Conservation (phyloP, 2,797 vertebrate genomes). For the Malurus splendens region DNA sequence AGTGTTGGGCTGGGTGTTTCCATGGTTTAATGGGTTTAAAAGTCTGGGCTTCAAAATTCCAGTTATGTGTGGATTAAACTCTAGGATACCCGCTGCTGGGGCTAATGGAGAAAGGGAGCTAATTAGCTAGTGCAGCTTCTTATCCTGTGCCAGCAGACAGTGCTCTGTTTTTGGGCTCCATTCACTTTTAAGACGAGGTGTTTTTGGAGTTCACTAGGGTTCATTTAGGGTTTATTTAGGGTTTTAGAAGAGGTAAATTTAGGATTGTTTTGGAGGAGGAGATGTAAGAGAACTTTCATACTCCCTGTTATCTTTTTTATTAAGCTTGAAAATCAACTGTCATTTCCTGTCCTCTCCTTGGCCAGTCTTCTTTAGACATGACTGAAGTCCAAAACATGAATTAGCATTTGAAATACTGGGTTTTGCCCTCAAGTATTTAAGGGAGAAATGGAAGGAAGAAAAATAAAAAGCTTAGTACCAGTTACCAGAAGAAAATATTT, state of each 20-base stretch:
- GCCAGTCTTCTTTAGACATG: background rate
- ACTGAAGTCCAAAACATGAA: background rate
- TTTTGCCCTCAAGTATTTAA: background rate
- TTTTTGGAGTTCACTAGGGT: background rate
- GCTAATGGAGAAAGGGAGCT: background rate
- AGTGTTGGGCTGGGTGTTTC: background rate
- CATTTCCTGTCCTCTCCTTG: background rate
- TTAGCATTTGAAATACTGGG: constrained; percentile 9
- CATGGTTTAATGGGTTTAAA: background rate
- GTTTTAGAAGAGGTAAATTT: background rate
- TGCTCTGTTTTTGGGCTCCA: background rate
- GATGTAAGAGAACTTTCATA: background rate
- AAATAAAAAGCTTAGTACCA: background rate
- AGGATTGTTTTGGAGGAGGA: background rate
- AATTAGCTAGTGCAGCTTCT: background rate
- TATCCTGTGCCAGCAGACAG: background rate
- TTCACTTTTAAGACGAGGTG: background rate
- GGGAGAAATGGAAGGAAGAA: background rate
- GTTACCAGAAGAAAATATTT: background rate
- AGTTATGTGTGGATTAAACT: constrained; percentile 5
- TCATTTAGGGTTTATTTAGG: background rate
- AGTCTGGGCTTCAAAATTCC: constrained; percentile 4
- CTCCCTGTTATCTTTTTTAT: background rate
- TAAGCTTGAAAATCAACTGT: background rate
- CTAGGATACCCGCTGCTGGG: background rate